Evolutionary conservation across 2,797 vertebrate genomes (phyloP).

Genomic region (Erpetoichthys calabaricus): DNA sequence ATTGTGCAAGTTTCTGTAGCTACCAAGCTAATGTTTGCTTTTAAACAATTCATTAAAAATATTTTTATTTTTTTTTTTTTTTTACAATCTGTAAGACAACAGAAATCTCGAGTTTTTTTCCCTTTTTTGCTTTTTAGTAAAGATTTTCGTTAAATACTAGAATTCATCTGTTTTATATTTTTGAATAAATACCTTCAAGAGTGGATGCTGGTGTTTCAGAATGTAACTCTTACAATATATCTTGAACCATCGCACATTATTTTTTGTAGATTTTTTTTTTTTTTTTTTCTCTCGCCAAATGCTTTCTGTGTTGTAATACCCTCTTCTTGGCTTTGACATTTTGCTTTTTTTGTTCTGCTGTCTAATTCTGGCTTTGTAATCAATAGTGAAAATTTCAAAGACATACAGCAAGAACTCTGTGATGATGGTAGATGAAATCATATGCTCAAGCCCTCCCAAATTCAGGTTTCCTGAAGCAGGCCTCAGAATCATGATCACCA

Average conservation of each 20-base stretch:
- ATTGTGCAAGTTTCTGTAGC: too few species aligned
- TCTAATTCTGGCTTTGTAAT: constrained; percentile 19
- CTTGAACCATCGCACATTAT: constrained; percentile 28
- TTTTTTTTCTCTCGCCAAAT: too few species aligned
- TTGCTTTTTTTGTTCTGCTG: constrained; percentile 1
- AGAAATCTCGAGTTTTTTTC: not conserved
- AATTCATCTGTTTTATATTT: not conserved
- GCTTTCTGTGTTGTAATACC: too few species aligned
- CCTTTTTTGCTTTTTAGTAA: not conserved
- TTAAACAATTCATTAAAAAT: too few species aligned
- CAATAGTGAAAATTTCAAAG: constrained; percentile 69
- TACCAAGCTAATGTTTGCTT: too few species aligned
- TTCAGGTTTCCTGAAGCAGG: constrained; percentile 87
- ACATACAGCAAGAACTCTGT: constrained; percentile 66
- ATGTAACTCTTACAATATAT: not conserved
- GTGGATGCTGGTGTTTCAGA: too few species aligned
- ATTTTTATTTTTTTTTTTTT: too few species aligned
- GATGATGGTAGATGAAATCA: constrained; percentile 94
- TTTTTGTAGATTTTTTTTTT: too few species aligned
- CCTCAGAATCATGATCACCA: constrained; percentile 88
- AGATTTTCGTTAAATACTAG: not conserved
- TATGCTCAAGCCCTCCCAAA: constrained; percentile 80
- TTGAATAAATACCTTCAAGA: constrained; percentile 7
- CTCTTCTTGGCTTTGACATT: too few species aligned
- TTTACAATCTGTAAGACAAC: too few species aligned